Evolutionary conservation across 2,113 vertebrate species (phyloP), one percentile per base, ranked within the genome.

Genomic region (Oenanthe oenanthe): DNA sequence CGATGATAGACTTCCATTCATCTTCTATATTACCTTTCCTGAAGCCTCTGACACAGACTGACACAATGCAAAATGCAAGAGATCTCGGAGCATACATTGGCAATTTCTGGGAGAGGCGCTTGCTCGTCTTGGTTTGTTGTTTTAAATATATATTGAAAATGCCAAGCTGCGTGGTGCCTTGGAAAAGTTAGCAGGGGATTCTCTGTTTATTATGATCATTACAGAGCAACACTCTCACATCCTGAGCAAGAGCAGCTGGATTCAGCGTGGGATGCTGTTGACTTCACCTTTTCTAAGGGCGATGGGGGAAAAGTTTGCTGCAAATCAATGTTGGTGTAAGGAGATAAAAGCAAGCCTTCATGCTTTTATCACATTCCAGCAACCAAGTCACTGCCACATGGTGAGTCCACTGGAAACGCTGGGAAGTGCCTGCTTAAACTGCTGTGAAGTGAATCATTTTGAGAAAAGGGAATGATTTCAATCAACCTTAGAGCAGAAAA

Each of bases 1-100:
- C 53, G 60, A 98, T 98, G 98, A 98, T 98, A 98, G 98, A 98
- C 98, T 98, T 98, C 97, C 98, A 98, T 98, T 98, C 97, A 98
- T 98, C 98, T 98, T 98, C 97, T 98, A 92, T 98, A 98, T 98
- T 98, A 98, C 98, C 97, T 98, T 98, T 97, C 97, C 97, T 97
- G 97, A 97, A 98, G 98, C 98, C 97, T 98, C 95, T 98, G 98
- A 98, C 98, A 98, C 95, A 96, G 96, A 97, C 95, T 98, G 98
- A 98, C 98, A 98, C 96, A 97, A 98, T 98, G 98, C 97, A 98
- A 98, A 98, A 98, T 97, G 97, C 97, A 96, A 96, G 97, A 97
- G 95, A 97, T 97, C 97, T 95, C 12, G 1, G 91, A 97, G 96
- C 97, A 98, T 94, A 97, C 94, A 77, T 67, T 98, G 96, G 97